A percentile compares a stretch with the other conserved stretches of the same genome.
Conservation (phyloP, 2,888 invertebrate genomes). For the Nomada flava region DNA sequence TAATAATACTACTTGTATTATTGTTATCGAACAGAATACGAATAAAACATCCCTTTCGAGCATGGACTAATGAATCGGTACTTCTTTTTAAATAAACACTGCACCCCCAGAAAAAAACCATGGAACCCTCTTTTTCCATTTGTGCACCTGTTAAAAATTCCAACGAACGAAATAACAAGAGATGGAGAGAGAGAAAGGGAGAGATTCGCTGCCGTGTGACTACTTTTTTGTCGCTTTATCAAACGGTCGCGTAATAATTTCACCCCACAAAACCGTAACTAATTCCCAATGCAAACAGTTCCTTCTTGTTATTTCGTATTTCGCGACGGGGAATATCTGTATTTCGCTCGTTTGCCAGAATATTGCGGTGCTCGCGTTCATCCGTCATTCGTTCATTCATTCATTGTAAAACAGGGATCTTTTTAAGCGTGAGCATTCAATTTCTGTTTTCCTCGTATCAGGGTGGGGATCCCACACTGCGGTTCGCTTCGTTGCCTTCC, state of each 20-base stretch:
- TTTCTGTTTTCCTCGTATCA: slow-evolving; percentile 41
- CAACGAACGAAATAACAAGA: slow-evolving; percentile 5
- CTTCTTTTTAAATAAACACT: too few species aligned
- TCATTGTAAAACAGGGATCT: slow-evolving; percentile 43
- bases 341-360: slow-evolving; percentile 35
- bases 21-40: too few species aligned
- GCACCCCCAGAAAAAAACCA: too few species aligned
- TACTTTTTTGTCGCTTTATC: not conserved
- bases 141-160: not conserved
- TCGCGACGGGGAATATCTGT: slow-evolving; percentile 25
- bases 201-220: not conserved
- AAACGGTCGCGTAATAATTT: slow-evolving; percentile 18
- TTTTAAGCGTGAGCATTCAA: slow-evolving; percentile 55
- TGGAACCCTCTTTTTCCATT: not conserved
- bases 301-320: slow-evolving; percentile 18
- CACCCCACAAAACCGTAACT: slow-evolving; percentile 19
- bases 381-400: slow-evolving; percentile 35
- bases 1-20: too few species aligned
- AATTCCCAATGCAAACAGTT: slow-evolving; percentile 43
- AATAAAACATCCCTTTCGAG: too few species aligned
- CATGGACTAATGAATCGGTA: too few species aligned
- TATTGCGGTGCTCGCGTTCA: slow-evolving; percentile 27
- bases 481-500: not conserved
- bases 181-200: not conserved
- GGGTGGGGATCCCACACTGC: not conserved